phyloP scores from a whole-genome alignment of 1,140 invertebrate genomes.

The Neodiprion pinetum region DNA sequence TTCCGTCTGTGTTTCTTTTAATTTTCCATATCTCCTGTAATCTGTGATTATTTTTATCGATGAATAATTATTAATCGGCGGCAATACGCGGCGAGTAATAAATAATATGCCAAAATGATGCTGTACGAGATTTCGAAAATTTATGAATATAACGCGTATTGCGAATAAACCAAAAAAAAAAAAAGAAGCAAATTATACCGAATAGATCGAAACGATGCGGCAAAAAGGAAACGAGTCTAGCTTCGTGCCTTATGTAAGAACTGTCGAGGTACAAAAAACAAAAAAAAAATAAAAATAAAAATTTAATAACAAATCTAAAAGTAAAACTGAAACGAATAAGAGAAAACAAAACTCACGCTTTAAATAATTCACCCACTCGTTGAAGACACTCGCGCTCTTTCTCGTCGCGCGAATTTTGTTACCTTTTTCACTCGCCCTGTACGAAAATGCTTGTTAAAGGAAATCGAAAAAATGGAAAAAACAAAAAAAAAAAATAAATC shows the following conservation, averaged over 20 bases:
- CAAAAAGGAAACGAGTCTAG: neutral
- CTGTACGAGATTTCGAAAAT: neutral
- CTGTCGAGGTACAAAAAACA: neutral
- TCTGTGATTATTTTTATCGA: too few species aligned
- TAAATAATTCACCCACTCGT: slow-evolving; percentile 4
- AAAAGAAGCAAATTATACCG: too few species aligned
- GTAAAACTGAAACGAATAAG: neutral
- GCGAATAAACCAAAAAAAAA: too few species aligned
- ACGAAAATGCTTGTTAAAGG: neutral
- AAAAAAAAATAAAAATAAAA: slow-evolving; percentile 19
- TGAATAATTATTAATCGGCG: too few species aligned
- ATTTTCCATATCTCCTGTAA: too few species aligned
- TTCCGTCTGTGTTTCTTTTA: too few species aligned
- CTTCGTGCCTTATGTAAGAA: neutral
- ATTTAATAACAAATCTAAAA: slow-evolving; percentile 11
- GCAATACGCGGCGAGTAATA: too few species aligned
- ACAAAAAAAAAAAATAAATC: slow-evolving; percentile 18
- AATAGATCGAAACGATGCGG: neutral
- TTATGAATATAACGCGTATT: neutral
- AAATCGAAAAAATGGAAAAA: slow-evolving; percentile 18
- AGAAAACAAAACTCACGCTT: slow-evolving; percentile 16
- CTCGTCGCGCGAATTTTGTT: neutral
- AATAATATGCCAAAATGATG: neutral
- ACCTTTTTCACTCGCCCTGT: neutral
- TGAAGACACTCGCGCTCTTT: neutral